These are phyloP conservation scores for Nudaria mundana DNA, from an alignment of 2,888 invertebrate genomes.

Conservation along the genomic window DNA sequence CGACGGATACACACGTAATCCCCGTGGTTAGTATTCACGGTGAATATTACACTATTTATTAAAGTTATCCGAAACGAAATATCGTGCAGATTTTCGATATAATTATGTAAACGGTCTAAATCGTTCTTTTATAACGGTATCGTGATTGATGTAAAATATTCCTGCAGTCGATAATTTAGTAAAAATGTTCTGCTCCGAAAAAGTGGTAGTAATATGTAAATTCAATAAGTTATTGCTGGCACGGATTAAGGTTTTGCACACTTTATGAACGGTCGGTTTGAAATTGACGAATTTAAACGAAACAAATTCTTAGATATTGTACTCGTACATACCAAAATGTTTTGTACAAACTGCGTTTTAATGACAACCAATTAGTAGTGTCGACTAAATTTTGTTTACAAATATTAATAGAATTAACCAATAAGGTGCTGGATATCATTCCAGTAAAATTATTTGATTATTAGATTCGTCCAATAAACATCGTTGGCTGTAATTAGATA, in stretches of 20 bases:
- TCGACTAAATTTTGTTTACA: too few relatives aligned
- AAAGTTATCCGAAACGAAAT: conserved; percentile 9
- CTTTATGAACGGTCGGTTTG: too few relatives aligned
- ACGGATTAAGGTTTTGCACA: conserved; percentile 1
- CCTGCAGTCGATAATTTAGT: conserved; percentile 29
- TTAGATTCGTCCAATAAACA: neutral
- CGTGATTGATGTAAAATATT: conserved; percentile 35
- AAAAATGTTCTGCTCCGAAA: conserved; percentile 24
- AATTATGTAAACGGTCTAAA: conserved; percentile 33
- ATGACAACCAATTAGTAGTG: too few relatives aligned
- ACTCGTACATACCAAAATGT: too few relatives aligned
- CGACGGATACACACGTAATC: conserved; percentile 32
- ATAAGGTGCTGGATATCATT: neutral
- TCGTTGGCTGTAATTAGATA: neutral
- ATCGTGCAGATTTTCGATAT: conserved; percentile 17
- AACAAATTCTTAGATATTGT: neutral
- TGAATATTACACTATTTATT: conserved; percentile 11
- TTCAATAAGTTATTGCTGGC: conserved; percentile 27
- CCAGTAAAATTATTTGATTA: neutral
- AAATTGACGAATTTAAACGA: neutral
- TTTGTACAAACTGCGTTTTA: too few relatives aligned
- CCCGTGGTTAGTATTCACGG: conserved; percentile 22
- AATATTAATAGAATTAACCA: too few relatives aligned
- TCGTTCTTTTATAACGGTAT: conserved; percentile 31
- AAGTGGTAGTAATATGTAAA: conserved; percentile 26